phyloP scores from a whole-genome alignment of 2,797 vertebrate genomes.

The Glossophaga mutica region DNA sequence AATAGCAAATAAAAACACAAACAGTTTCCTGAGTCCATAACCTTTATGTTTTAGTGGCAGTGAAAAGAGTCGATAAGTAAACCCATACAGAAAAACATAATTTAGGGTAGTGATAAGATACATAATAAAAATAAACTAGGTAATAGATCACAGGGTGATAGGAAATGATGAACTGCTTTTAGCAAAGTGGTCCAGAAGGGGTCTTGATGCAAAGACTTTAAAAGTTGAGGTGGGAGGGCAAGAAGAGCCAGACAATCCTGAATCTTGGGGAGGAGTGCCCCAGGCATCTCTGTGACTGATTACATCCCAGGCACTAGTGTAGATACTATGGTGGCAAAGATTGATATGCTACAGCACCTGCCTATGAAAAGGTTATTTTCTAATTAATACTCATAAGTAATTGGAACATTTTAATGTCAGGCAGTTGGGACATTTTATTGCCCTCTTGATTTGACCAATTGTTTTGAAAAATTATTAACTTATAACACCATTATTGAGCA shows the following conservation, averaged over 20 bases:
- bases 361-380: neutral
- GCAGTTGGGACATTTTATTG: neutral
- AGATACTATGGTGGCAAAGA: neutral
- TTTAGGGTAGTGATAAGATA: neutral
- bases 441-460: neutral
- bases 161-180: neutral
- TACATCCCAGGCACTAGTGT: accelerated
- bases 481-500: neutral
- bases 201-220: neutral
- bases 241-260: neutral
- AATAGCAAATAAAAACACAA: neutral
- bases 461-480: neutral
- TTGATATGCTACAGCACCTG: neutral
- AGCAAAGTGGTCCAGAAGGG: neutral
- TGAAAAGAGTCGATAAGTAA: neutral
- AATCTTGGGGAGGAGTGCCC: accelerated
- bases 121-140: neutral
- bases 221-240: neutral
- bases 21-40: neutral
- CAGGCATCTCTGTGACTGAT: neutral
- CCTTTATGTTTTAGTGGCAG: neutral
- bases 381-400: neutral
- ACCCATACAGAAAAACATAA: neutral
- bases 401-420: neutral
- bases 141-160: neutral